Percentiles rank a stretch among this genome's conserved stretches.
Evolutionary conservation across 2,888 invertebrate species (phyloP).

Genomic region (Cacoxenus indagator): DNA sequence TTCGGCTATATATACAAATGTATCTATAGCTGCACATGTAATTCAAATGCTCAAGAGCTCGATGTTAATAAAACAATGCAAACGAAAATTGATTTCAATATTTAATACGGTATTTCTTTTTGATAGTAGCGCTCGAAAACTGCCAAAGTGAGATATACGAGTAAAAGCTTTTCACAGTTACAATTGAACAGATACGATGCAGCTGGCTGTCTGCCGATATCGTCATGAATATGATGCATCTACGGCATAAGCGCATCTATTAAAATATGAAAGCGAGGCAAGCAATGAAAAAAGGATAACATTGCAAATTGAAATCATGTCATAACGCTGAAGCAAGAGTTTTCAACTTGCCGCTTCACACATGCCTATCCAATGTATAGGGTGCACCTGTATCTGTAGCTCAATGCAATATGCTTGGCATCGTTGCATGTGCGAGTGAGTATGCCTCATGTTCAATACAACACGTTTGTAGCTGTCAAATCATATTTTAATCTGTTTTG

Average conservation of each 20-base stretch:
- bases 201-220: not conserved
- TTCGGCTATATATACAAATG: not conserved
- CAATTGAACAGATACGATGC: not conserved
- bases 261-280: constrained; percentile 1
- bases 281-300: not conserved
- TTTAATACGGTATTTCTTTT: constrained; percentile 52
- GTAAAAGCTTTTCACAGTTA: not conserved
- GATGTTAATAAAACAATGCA: not conserved
- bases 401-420: constrained; percentile 6
- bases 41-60: not conserved
- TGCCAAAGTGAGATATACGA: not conserved
- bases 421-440: constrained; percentile 2
- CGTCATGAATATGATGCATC: not conserved
- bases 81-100: constrained; percentile 61
- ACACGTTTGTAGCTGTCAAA: constrained; percentile 60
- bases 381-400: constrained; percentile 11
- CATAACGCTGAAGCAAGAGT: not conserved
- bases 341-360: not conserved
- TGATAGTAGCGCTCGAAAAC: not conserved
- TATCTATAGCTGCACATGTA: not conserved
- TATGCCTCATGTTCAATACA: constrained; percentile 31
- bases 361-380: not conserved
- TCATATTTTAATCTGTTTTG: constrained; percentile 69
- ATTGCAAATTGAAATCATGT: constrained; percentile 12
- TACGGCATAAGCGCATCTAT: not conserved